Evolutionary conservation across 2,888 invertebrate genomes (phyloP).

Genomic region (Micropterix aruncella): DNA sequence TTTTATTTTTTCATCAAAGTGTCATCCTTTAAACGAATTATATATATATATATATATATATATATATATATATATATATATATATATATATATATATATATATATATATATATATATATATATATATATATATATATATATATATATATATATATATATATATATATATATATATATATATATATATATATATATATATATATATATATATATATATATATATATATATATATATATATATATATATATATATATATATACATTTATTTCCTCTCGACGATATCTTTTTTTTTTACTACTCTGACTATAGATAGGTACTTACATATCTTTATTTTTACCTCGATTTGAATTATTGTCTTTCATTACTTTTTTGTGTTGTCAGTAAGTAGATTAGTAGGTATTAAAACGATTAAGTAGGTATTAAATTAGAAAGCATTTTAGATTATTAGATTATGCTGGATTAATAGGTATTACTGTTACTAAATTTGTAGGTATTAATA

Average conservation of each 20-base stretch:
- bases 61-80: slow-evolving; percentile 23
- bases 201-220: slow-evolving; percentile 4
- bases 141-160: background rate
- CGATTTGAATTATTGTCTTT: slow-evolving; percentile 1
- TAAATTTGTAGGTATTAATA: too few species aligned
- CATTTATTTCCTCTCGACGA: slow-evolving; percentile 1
- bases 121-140: background rate
- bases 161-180: background rate
- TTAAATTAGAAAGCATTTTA: too few species aligned
- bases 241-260: slow-evolving; percentile 1
- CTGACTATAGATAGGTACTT: too few species aligned
- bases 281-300: background rate
- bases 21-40: too few species aligned
- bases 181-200: slow-evolving; percentile 8
- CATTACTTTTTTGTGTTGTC: slow-evolving; percentile 3
- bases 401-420: too few species aligned
- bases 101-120: slow-evolving; percentile 1
- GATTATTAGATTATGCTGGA: too few species aligned
- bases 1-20: too few species aligned
- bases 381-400: too few species aligned
- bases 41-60: too few species aligned
- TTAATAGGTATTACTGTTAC: too few species aligned
- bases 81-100: background rate
- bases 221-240: slow-evolving; percentile 1
- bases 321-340: slow-evolving; percentile 2